These are phyloP conservation scores for Synergus japonicus DNA, from an alignment of 2,888 invertebrate genomes.

Conservation along the genomic window DNA sequence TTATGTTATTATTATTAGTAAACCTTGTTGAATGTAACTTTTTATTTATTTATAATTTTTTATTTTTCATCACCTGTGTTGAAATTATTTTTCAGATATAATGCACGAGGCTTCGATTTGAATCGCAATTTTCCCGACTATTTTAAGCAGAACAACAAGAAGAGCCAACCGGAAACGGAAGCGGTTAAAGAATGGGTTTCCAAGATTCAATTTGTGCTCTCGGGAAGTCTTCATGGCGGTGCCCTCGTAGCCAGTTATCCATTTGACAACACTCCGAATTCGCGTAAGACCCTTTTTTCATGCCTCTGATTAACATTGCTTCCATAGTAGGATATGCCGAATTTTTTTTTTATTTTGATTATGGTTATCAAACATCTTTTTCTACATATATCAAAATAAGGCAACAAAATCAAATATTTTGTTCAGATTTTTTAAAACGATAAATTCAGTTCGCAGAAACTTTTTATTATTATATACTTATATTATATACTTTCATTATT, in stretches of 20 bases:
- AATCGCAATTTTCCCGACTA: conserved; percentile 98
- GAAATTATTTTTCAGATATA: conserved; percentile 81
- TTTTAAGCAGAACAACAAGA: conserved; percentile 92
- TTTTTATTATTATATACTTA: no score
- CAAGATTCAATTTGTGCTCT: conserved; percentile 94
- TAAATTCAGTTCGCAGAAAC: no score
- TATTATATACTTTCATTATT: no score
- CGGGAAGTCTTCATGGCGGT: conserved; percentile 96
- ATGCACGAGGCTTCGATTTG: conserved; percentile 92
- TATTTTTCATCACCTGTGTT: not conserved
- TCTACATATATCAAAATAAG: no score
- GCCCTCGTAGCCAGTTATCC: conserved; percentile 98
- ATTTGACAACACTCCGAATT: conserved; percentile 96
- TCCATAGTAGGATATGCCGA: no score
- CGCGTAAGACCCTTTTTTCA: conserved; percentile 85
- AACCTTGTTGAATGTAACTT: not conserved
- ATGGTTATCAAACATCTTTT: no score
- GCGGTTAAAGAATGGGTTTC: conserved; percentile 96
- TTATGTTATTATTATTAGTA: not conserved
- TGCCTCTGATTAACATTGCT: not conserved
- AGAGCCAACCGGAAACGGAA: conserved; percentile 95
- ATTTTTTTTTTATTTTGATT: no score
- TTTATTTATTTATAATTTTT: not conserved
- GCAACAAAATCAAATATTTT: no score
- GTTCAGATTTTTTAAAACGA: no score